Evolutionary conservation across 2,888 invertebrate species (phyloP).

Genomic region (Heliconius ethilla): DNA sequence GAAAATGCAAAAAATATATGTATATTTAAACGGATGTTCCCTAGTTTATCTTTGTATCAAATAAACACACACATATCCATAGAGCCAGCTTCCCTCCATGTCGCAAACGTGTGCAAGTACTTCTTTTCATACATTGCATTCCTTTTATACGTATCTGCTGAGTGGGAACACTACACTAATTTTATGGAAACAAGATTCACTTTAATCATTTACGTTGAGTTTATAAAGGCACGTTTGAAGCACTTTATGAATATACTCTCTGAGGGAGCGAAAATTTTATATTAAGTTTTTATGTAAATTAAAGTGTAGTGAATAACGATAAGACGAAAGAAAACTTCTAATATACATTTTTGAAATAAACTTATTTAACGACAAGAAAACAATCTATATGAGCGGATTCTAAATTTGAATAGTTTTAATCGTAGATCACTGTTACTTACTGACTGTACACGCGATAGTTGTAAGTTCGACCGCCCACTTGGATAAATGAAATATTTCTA

Average conservation of each 20-base stretch:
- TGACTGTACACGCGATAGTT: neutral
- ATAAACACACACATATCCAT: constrained; percentile 24
- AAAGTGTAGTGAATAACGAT: constrained; percentile 16
- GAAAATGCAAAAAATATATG: constrained; percentile 18
- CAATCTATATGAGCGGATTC: neutral
- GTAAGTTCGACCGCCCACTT: neutral
- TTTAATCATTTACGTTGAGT: constrained; percentile 39
- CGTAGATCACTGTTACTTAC: neutral
- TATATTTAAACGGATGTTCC: constrained; percentile 14
- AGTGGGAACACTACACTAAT: constrained; percentile 31
- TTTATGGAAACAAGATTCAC: constrained; percentile 43
- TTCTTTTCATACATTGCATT: constrained; percentile 22
- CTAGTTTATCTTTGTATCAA: constrained; percentile 29
- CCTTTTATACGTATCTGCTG: constrained; percentile 9
- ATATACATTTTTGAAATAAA: neutral
- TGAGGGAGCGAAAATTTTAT: constrained; percentile 29
- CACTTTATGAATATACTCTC: constrained; percentile 31
- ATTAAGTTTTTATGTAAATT: constrained; percentile 25
- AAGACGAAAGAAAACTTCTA: neutral
- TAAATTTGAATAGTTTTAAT: neutral
- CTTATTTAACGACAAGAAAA: neutral
- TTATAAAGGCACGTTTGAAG: constrained; percentile 38
- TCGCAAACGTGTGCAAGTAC: constrained; percentile 23
- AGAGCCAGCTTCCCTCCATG: constrained; percentile 20
- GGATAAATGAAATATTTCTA: neutral